Evolutionary conservation across 2,797 vertebrate species (phyloP).

Genomic region (Lepilemur septentrionalis): DNA sequence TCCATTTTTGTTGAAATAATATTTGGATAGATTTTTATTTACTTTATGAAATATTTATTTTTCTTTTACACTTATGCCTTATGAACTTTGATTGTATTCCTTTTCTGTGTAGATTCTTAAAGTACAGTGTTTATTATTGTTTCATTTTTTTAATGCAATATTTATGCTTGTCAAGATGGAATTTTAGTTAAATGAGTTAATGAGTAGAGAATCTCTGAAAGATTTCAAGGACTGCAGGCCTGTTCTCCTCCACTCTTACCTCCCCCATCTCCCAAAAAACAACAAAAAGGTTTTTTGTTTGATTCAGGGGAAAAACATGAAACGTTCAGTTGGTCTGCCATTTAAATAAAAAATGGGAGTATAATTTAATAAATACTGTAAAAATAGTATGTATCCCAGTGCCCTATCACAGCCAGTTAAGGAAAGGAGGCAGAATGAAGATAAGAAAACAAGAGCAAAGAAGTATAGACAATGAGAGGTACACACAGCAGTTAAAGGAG

Average conservation of each 20-base stretch:
- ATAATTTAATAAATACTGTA: conserved; percentile 7
- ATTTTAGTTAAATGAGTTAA: conserved; percentile 51
- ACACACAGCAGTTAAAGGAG: background rate
- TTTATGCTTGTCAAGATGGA: conserved; percentile 37
- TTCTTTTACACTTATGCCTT: conserved; percentile 41
- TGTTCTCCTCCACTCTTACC: background rate
- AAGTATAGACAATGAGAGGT: background rate
- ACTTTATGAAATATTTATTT: conserved; percentile 57
- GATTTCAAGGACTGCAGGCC: background rate
- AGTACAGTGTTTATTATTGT: conserved; percentile 49
- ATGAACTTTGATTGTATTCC: conserved; percentile 55
- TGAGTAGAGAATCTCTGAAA: conserved; percentile 41
- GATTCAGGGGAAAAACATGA: conserved; percentile 43
- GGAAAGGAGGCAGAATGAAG: conserved; percentile 32
- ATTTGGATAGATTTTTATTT: conserved; percentile 68
- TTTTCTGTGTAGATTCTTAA: conserved; percentile 56
- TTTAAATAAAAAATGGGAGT: conserved; percentile 48
- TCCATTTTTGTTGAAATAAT: conserved; percentile 53
- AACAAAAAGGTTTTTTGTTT: background rate
- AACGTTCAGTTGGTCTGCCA: conserved; percentile 35
- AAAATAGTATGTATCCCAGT: background rate
- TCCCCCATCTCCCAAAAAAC: background rate
- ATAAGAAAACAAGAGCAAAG: background rate
- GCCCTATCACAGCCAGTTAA: conserved; percentile 4
- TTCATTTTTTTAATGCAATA: conserved; percentile 52